Percentiles rank a stretch among this genome's conserved stretches.
Conservation (phyloP, 2,888 invertebrate species). For the Drosophila eohydei region DNA sequence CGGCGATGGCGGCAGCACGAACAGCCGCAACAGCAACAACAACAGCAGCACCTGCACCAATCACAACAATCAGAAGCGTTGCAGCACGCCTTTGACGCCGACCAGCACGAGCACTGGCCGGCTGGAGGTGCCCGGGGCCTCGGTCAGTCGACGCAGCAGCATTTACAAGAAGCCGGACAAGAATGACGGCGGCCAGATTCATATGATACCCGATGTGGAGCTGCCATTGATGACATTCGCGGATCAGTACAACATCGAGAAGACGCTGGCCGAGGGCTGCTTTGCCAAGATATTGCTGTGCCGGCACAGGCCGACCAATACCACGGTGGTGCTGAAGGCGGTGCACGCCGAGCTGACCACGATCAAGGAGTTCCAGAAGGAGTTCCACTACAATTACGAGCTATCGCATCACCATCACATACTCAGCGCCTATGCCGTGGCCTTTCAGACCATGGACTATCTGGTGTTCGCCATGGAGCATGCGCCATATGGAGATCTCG, state of each 20-base stretch:
- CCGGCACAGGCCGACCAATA: slow-evolving; percentile 86
- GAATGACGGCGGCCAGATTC: slow-evolving; percentile 85
- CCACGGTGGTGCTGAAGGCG: slow-evolving; percentile 89
- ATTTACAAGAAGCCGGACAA: slow-evolving; percentile 84
- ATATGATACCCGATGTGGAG: slow-evolving; percentile 86
- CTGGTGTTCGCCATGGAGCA: slow-evolving; percentile 90
- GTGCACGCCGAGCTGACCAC: slow-evolving; percentile 87
- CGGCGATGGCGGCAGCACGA: slow-evolving; percentile 82
- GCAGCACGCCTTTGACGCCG: slow-evolving; percentile 81
- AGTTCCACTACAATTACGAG: slow-evolving; percentile 92
- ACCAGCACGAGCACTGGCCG: slow-evolving; percentile 75
- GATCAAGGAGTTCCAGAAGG: slow-evolving; percentile 89
- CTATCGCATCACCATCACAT: slow-evolving; percentile 92
- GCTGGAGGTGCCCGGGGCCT: slow-evolving; percentile 78
- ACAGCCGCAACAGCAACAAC: slow-evolving; percentile 83
- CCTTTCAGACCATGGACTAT: slow-evolving; percentile 85
- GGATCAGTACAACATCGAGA: slow-evolving; percentile 88
- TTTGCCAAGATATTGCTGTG: slow-evolving; percentile 89
- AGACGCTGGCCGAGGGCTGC: slow-evolving; percentile 89
- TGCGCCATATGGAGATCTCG: slow-evolving; percentile 90
- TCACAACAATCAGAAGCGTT: slow-evolving; percentile 75
- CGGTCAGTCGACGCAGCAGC: slow-evolving; percentile 84
- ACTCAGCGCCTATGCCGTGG: slow-evolving; percentile 90
- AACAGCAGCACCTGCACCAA: slow-evolving; percentile 83
- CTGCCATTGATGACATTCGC: slow-evolving; percentile 86